phyloP scores from a whole-genome alignment of 2,888 invertebrate genomes.

The Willowsia nigromaculata region DNA sequence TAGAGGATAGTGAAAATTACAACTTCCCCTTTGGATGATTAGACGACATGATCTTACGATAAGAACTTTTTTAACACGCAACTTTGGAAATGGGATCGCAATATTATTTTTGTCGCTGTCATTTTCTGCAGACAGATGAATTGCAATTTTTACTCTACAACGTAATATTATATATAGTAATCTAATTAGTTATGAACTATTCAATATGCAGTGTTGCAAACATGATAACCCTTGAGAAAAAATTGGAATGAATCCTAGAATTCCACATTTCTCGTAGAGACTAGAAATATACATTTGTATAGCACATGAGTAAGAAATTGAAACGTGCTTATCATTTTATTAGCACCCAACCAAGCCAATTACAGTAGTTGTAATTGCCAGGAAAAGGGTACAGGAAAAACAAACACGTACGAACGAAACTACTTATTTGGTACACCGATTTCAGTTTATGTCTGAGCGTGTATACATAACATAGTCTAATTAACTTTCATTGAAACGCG shows the following conservation, averaged over 20 bases:
- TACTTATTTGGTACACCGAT: not conserved
- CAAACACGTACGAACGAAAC: not conserved
- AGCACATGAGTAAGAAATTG: too few species aligned
- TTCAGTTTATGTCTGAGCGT: too few species aligned
- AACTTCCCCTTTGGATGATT: slow-evolving; percentile 8
- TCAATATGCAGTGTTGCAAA: too few species aligned
- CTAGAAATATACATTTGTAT: not conserved
- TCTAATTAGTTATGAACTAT: slow-evolving; percentile 17
- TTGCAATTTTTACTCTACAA: too few species aligned
- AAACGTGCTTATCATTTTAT: not conserved
- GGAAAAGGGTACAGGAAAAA: not conserved
- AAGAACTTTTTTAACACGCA: not conserved
- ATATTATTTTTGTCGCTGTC: too few species aligned
- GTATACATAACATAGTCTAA: too few species aligned
- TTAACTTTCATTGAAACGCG: too few species aligned
- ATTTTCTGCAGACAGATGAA: too few species aligned
- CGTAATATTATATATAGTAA: not conserved
- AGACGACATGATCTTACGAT: not conserved
- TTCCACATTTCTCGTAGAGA: slow-evolving; percentile 11
- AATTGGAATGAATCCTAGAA: slow-evolving; percentile 43
- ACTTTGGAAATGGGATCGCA: slow-evolving; percentile 14
- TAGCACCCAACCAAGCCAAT: not conserved
- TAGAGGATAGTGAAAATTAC: slow-evolving; percentile 16
- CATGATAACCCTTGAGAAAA: slow-evolving; percentile 1
- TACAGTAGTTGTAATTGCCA: too few species aligned